Evolutionary conservation across 1,140 invertebrate species (phyloP).

Genomic region (Lutraria rhynchaena): DNA sequence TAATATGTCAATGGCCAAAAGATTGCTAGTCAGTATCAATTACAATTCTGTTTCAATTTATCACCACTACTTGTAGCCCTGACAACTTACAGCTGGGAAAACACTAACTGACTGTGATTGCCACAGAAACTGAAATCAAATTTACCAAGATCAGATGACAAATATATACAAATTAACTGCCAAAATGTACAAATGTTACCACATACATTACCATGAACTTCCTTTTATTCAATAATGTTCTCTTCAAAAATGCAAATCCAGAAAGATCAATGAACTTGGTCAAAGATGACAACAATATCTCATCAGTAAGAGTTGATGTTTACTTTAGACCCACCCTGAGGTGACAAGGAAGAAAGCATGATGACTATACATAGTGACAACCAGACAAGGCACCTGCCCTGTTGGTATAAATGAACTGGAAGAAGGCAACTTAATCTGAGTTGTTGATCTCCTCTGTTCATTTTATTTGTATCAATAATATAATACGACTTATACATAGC

Average conservation of each 20-base stretch:
- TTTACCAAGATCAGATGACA: neutral
- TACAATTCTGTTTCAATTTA: constrained; percentile 17
- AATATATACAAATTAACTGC: constrained; percentile 28
- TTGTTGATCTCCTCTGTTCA: neutral
- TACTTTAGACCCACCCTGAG: constrained; percentile 31
- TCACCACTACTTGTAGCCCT: neutral
- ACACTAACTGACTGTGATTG: neutral
- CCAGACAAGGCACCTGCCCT: constrained; percentile 34
- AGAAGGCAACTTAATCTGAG: constrained; percentile 24
- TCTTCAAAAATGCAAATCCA: no score
- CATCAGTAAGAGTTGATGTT: constrained; percentile 3
- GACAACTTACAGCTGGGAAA: constrained; percentile 29
- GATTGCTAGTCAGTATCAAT: neutral
- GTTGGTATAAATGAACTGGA: constrained; percentile 13
- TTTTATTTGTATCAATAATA: no score
- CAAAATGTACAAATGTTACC: no score
- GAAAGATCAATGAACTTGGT: neutral
- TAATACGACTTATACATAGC: no score
- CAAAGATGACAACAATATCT: constrained; percentile 40
- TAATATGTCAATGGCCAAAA: no score
- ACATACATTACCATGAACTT: no score
- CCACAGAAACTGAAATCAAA: constrained; percentile 9
- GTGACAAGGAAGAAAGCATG: constrained; percentile 27
- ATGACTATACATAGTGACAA: constrained; percentile 22
- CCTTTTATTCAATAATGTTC: no score